Evolutionary conservation across 2,888 invertebrate genomes (phyloP).

Genomic region (Didymodactylos carnosus): DNA sequence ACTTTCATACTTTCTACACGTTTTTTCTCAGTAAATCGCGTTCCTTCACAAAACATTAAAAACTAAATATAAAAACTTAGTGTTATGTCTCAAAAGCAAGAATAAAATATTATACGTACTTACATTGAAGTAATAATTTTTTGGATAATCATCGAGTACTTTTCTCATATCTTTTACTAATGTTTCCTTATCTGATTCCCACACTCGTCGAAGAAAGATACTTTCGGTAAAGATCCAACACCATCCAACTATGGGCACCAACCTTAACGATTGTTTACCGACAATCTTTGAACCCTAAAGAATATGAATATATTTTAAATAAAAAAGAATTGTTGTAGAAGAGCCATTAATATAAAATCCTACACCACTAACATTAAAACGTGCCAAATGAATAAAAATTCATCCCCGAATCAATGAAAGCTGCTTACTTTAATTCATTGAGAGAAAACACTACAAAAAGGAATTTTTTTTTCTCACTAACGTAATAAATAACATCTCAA

Average conservation of each 20-base stretch:
- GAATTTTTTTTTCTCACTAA: no score
- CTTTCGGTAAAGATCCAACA: conserved; percentile 85
- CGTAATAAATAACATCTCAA: background rate
- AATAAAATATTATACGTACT: conserved; percentile 33
- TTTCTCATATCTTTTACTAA: conserved; percentile 59
- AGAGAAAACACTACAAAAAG: no score
- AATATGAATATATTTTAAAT: conserved; percentile 15
- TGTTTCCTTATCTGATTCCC: conserved; percentile 65
- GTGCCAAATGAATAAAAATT: background rate
- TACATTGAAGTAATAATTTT: conserved; percentile 51
- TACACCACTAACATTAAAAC: background rate
- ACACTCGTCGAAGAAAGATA: conserved; percentile 73
- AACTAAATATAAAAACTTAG: conserved; percentile 40
- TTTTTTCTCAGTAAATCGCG: conserved; percentile 66
- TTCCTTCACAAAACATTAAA: conserved; percentile 73
- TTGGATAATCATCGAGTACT: conserved; percentile 56
- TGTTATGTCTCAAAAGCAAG: background rate
- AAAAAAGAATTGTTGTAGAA: background rate
- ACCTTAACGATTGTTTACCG: conserved; percentile 71
- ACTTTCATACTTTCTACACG: conserved; percentile 67
- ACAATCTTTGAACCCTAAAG: conserved; percentile 76
- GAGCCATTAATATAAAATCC: background rate
- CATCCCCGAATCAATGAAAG: no score
- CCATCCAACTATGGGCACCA: conserved; percentile 77
- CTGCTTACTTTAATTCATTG: no score